Evolutionary conservation across 2,797 vertebrate species (phyloP).

Genomic region (Aulostomus chinensis): DNA sequence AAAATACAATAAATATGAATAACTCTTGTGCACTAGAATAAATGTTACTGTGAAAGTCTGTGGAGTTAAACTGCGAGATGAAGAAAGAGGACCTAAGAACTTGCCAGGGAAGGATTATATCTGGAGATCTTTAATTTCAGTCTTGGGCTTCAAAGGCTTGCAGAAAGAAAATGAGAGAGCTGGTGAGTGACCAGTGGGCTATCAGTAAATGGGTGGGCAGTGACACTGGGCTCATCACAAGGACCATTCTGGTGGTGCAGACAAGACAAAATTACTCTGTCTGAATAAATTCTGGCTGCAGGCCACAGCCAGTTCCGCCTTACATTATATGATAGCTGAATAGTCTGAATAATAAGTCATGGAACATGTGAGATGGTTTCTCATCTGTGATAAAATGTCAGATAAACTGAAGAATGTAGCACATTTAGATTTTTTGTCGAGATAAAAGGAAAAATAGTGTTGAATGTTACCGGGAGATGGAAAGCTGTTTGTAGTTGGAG

Average conservation of each 20-base stretch:
- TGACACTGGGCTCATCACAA: slow-evolving; percentile 68
- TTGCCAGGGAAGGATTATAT: slow-evolving; percentile 64
- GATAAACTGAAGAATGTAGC: slow-evolving; percentile 6
- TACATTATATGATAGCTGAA: slow-evolving; percentile 31
- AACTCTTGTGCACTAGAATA: background rate
- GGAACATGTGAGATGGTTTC: no score
- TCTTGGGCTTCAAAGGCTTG: slow-evolving; percentile 69
- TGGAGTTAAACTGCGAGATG: slow-evolving; percentile 54
- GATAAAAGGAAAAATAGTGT: background rate
- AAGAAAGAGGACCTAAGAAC: slow-evolving; percentile 40
- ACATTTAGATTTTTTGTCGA: slow-evolving; percentile 6
- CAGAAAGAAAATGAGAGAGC: slow-evolving; percentile 67
- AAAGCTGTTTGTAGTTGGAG: slow-evolving; percentile 14
- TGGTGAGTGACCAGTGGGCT: slow-evolving; percentile 71
- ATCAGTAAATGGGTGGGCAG: slow-evolving; percentile 72
- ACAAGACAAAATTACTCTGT: slow-evolving; percentile 48
- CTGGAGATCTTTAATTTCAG: slow-evolving; percentile 80
- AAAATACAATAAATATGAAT: no score
- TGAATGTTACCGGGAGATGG: slow-evolving; percentile 17
- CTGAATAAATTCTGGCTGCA: slow-evolving; percentile 54
- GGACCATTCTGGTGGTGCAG: slow-evolving; percentile 52
- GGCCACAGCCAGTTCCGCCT: slow-evolving; percentile 31
- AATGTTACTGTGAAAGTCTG: slow-evolving; percentile 9
- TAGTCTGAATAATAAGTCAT: slow-evolving; percentile 21
- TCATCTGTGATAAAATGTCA: slow-evolving; percentile 6